Percentiles rank a stretch among this genome's conserved stretches.
Conservation (phyloP, 2,797 vertebrate species). For the Podarcis lilfordi region DNA sequence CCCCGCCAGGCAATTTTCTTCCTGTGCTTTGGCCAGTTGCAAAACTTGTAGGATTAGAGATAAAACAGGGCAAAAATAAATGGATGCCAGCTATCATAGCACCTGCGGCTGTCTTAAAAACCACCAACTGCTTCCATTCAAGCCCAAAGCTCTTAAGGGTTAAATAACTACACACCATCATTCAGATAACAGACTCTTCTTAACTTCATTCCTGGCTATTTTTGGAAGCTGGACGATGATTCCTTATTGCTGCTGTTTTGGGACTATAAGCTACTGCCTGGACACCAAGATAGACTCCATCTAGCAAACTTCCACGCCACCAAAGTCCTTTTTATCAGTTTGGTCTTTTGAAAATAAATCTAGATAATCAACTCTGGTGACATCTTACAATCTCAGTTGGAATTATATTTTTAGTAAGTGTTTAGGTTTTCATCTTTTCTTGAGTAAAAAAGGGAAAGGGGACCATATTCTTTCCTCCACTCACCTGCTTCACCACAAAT, state of each 20-base stretch:
- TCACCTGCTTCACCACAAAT: neutral
- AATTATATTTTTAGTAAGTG: neutral
- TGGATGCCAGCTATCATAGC: neutral
- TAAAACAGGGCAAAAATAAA: neutral
- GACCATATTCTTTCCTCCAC: too few species aligned
- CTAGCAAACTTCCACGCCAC: neutral
- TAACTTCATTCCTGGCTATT: neutral
- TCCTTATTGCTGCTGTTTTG: neutral
- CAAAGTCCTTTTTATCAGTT: neutral
- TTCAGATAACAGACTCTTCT: neutral
- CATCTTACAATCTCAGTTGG: neutral
- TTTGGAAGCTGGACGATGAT: neutral
- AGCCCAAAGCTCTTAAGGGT: neutral
- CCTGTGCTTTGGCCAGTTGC: neutral
- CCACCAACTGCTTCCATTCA: neutral
- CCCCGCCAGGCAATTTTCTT: neutral
- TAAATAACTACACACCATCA: neutral
- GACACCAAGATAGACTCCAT: neutral
- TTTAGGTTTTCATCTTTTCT: neutral
- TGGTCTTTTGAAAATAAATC: neutral
- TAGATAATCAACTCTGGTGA: neutral
- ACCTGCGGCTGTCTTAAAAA: neutral
- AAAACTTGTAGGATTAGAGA: neutral
- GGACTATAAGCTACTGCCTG: neutral
- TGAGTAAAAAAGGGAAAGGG: too few species aligned